Evolutionary conservation across 2,113 vertebrate species (phyloP), one percentile per base, ranked within the genome.

Genomic region (Amblyopsis rosae): DNA sequence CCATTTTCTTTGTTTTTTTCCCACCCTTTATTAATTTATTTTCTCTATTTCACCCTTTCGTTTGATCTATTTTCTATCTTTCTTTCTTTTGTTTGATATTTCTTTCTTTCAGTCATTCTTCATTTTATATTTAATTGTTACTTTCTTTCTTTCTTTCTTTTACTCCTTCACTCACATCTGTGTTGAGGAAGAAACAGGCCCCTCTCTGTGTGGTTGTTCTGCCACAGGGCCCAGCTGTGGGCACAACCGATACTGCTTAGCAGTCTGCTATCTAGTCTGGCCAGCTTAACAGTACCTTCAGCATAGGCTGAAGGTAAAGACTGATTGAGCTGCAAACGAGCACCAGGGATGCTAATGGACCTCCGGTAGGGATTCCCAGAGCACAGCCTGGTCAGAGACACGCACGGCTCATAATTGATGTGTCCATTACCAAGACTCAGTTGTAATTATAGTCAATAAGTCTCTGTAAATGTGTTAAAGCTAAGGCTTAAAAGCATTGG

Each of bases 371-470:
- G 95, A 96, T 96, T 97, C 95, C 96, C 95, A 93, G 94, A 96
- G 94, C 96, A 95, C 95, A 95, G 95, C 96, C 95, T 95, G 94
- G 94, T 96, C 95, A 94, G 93, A 92, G 90, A 88, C 95, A 95
- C 95, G 94, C 94, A 94, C 94, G 95, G 94, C 95, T 96, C 94
- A 96, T 97, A 98, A 98, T 98, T 97, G 96, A 98, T 98, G 96
- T 97, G 96, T 98, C 96, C 96, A 98, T 98, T 98, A 97, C 96
- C 94, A 95, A 95, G 96, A 97, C 96, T 98, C 96, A 96, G 94
- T 98, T 97, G 96, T 98, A 98, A 98, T 98, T 98, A 98, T 96
- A 97, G 96, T 98, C 96, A 97, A 97, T 98, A 98, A 98, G 96
- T 98, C 96, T 98, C 96, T 96, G 95, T 98, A 97, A 98, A 98